These are phyloP conservation scores for Piaya cayana DNA, from an alignment of 2,113 vertebrate species.

Conservation along the genomic window DNA sequence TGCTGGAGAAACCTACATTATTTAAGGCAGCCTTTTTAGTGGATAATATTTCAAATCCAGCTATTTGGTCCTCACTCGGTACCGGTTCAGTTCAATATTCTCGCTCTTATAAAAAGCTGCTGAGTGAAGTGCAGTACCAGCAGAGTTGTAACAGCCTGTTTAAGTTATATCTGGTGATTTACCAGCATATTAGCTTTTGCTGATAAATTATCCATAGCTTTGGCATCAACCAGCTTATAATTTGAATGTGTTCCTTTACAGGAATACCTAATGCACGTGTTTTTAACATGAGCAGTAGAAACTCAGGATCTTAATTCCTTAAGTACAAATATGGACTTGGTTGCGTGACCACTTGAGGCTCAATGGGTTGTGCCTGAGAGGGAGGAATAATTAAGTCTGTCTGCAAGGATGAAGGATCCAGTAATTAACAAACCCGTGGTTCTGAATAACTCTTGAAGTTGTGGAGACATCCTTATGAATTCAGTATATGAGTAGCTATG, in stretches of 20 bases:
- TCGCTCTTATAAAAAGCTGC: not conserved
- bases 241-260: not conserved
- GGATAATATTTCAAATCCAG: not conserved
- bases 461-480: not conserved
- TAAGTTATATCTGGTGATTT: not conserved
- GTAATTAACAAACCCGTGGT: not conserved
- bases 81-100: not conserved
- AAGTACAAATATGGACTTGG: too few relatives aligned
- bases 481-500: not conserved
- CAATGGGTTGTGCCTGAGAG: not conserved
- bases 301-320: not conserved
- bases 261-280: accelerated
- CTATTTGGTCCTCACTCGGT: not conserved
- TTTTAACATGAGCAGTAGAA: not conserved
- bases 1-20: not conserved
- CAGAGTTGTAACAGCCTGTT: not conserved
- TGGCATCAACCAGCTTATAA: not conserved
- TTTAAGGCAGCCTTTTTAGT: not conserved
- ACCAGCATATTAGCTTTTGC: not conserved
- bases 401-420: not conserved
- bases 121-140: not conserved
- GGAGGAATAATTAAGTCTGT: not conserved
- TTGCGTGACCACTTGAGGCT: not conserved
- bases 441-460: not conserved
- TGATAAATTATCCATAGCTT: not conserved